Evolutionary conservation across 2,113 vertebrate species (phyloP).

Genomic region (Emydocephalus ijimae): DNA sequence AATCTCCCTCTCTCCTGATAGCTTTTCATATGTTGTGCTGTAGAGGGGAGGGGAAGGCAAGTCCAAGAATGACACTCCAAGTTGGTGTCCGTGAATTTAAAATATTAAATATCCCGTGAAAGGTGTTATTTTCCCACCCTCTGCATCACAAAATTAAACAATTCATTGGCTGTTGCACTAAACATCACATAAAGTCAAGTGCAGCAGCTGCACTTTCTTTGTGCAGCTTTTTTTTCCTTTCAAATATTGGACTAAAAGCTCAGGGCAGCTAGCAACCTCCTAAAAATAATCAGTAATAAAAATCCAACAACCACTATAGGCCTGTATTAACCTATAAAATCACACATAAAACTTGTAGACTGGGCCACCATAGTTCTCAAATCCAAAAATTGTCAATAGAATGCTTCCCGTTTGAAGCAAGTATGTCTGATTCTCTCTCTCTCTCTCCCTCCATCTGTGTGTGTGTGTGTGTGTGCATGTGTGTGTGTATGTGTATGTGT

Average conservation of each 20-base stretch:
- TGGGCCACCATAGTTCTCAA: constrained; percentile 1
- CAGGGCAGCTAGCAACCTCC: neutral
- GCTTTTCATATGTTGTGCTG: neutral
- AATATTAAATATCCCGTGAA: constrained; percentile 32
- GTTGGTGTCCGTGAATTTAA: constrained; percentile 28
- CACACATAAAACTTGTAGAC: neutral
- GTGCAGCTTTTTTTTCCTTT: fast-evolving
- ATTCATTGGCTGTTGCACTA: constrained; percentile 7
- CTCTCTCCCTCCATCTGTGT: no score
- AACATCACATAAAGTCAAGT: constrained; percentile 4
- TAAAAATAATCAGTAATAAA: neutral
- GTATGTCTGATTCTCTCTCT: neutral
- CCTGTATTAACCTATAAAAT: neutral
- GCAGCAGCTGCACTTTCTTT: constrained; percentile 20
- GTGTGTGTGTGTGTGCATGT: no score
- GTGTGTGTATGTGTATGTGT: no score
- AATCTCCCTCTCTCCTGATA: neutral
- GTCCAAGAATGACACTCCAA: constrained; percentile 16
- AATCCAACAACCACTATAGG: neutral
- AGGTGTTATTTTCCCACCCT: constrained; percentile 30
- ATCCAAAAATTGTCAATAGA: neutral
- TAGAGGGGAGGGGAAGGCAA: constrained; percentile 24
- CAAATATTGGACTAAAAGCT: constrained; percentile 7
- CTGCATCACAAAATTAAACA: constrained; percentile 20
- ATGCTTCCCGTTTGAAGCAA: constrained; percentile 32